phyloP scores from a whole-genome alignment of 2,888 invertebrate genomes.

The Hirudinaria manillensis region DNA sequence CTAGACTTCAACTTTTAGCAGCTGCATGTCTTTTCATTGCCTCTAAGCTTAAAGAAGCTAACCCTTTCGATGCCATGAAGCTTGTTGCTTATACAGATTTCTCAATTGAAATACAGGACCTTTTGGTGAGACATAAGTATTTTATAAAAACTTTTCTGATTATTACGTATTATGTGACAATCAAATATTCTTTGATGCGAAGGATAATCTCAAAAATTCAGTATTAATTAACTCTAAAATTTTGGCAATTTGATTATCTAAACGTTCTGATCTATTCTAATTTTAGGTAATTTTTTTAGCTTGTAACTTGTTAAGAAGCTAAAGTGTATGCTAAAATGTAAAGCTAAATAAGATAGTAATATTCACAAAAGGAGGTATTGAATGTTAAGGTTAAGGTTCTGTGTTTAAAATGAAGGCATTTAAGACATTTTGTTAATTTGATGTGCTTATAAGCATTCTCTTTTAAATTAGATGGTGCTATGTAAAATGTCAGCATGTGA shows the following conservation, averaged over 20 bases:
- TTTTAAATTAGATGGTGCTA: no score
- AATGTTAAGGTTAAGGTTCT: no score
- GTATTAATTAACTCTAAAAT: not conserved
- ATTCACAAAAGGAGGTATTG: no score
- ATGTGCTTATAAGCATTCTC: no score
- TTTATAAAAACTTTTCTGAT: not conserved
- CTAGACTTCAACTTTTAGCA: constrained; percentile 74
- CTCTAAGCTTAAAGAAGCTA: constrained; percentile 81
- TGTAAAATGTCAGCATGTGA: no score
- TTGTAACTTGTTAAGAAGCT: no score
- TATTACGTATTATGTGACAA: not conserved
- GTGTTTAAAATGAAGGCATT: no score
- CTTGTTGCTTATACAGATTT: constrained; percentile 88
- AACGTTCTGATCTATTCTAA: no score
- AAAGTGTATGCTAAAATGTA: no score
- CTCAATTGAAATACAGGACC: constrained; percentile 75
- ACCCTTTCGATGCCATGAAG: constrained; percentile 70
- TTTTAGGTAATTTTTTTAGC: not conserved
- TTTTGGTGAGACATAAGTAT: constrained; percentile 69
- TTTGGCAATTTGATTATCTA: not conserved
- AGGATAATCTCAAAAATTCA: not conserved
- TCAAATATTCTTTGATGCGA: constrained; percentile 1
- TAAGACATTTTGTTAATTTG: no score
- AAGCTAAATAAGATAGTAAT: no score
- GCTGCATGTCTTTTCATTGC: constrained; percentile 84